Evolutionary conservation across 2,888 invertebrate genomes (phyloP).

Genomic region (Vesta saturnalis): DNA sequence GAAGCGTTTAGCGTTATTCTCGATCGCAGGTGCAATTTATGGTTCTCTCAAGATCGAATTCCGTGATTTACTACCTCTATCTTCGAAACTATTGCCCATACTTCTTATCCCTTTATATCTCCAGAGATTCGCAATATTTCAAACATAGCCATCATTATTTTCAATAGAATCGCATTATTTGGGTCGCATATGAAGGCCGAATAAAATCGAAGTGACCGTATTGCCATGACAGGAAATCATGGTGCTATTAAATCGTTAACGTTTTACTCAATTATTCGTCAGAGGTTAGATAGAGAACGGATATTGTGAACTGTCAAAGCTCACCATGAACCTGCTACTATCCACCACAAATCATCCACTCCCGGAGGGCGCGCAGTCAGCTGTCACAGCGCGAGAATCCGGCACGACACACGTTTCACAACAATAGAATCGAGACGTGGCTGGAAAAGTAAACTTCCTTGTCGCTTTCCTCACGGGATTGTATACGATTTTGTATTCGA

Average conservation of each 20-base stretch:
- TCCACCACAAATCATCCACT: slow-evolving; percentile 54
- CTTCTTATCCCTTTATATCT: slow-evolving; percentile 61
- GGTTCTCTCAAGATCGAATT: slow-evolving; percentile 62
- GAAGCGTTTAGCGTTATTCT: slow-evolving; percentile 57
- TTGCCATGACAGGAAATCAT: slow-evolving; percentile 31
- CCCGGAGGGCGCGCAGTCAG: slow-evolving; percentile 57
- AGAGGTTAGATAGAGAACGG: slow-evolving; percentile 36
- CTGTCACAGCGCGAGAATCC: slow-evolving; percentile 61
- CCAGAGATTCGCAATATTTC: slow-evolving; percentile 59
- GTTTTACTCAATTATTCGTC: slow-evolving; percentile 26
- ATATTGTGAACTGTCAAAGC: slow-evolving; percentile 48
- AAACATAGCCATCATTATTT: slow-evolving; percentile 57
- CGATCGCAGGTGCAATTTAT: slow-evolving; percentile 64
- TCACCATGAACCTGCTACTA: slow-evolving; percentile 46
- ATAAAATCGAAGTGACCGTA: slow-evolving; percentile 27
- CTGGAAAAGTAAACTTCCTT: slow-evolving; percentile 57
- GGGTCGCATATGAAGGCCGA: slow-evolving; percentile 49
- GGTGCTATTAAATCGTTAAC: slow-evolving; percentile 33
- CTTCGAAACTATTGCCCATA: slow-evolving; percentile 62
- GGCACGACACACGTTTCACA: slow-evolving; percentile 60
- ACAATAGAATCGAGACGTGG: slow-evolving; percentile 63
- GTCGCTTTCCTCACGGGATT: slow-evolving; percentile 48
- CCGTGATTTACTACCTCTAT: slow-evolving; percentile 62
- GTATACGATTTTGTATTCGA: slow-evolving; percentile 44
- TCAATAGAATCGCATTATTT: slow-evolving; percentile 59